phyloP scores from a whole-genome alignment of 2,113 vertebrate species.

The Myodes glareolus region DNA sequence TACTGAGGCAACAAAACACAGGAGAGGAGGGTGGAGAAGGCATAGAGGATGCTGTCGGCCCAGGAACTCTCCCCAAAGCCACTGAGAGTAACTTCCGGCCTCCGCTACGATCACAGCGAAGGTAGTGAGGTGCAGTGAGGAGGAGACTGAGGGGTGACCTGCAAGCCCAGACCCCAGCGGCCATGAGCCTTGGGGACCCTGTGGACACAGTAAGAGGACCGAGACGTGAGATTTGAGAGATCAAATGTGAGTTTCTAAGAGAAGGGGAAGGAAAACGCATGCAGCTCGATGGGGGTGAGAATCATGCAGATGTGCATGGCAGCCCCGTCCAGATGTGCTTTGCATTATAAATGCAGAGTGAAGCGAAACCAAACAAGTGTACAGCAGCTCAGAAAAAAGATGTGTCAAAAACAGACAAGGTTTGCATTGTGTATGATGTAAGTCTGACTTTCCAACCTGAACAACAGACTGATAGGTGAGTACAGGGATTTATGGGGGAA shows the following conservation, averaged over 20 bases:
- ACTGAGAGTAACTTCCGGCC: not conserved
- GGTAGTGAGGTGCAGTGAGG: not conserved
- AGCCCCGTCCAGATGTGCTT: not conserved
- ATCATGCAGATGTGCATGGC: too few species aligned
- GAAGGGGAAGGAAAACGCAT: not conserved
- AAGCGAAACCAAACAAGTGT: constrained; percentile 19
- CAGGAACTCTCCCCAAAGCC: not conserved
- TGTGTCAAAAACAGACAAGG: not conserved
- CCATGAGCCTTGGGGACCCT: not conserved
- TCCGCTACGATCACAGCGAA: not conserved
- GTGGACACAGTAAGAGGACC: not conserved
- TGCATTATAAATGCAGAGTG: not conserved
- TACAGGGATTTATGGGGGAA: not conserved
- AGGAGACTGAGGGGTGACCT: not conserved
- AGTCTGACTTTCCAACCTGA: not conserved
- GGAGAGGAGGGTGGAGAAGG: not conserved
- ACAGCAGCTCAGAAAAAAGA: not conserved
- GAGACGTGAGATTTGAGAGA: not conserved
- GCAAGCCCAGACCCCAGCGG: not conserved
- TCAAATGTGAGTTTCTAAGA: not conserved
- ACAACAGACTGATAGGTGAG: not conserved
- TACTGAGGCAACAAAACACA: not conserved
- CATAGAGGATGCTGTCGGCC: not conserved
- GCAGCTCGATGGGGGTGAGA: not conserved
- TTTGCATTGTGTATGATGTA: not conserved